Evolutionary conservation across 2,113 vertebrate species (phyloP), one percentile per base, ranked within the genome.

Genomic region (Rhizomys pruinosus): DNA sequence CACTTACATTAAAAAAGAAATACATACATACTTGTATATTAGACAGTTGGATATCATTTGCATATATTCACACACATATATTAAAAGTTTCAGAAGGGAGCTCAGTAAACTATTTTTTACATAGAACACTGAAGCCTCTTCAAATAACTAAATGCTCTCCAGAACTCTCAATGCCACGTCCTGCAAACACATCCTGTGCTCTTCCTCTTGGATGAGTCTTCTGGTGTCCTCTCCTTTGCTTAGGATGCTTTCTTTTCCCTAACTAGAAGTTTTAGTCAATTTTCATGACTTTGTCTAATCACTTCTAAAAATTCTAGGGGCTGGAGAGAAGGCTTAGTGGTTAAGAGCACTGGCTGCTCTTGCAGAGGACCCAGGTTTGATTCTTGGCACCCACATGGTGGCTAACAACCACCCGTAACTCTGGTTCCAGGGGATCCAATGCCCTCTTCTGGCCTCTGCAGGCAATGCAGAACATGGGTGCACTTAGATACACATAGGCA

Each of bases 231-330:
- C 47, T 52, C 47, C 11, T 80, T 84, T 82, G 76, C 13, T 6
- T 72, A 57, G 4, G 9, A 55, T 78, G 25, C 34, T 44, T 23
- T 87, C 32, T 78, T 69, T 84, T 73, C 44, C 15, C 16, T 80
- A 77, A 47, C 47, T 57, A 47, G 76, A 76, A 64, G 85, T 84
- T 34, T 91, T 86, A 63, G 68, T 66, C 27, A 93, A 44, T 57
- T 93, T 91, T 78, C 2, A 89, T 37, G 34, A 95, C 39, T 87
- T 10, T 34, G 23, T 68, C 11, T 94, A 90, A 87, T 86, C 25
- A 72, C 59, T 91, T 86, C 34, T 27, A 32, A 72, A 91, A 91
- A 37, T 88, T 52, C 47, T 52, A 52, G 47, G 47, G 47, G 47
- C 47, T 52, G 47, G 47, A 52, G 11, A 52, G 47, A 52, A 7